Conservation (phyloP, 2,797 vertebrate genomes). For the Girardinus metallicus region DNA sequence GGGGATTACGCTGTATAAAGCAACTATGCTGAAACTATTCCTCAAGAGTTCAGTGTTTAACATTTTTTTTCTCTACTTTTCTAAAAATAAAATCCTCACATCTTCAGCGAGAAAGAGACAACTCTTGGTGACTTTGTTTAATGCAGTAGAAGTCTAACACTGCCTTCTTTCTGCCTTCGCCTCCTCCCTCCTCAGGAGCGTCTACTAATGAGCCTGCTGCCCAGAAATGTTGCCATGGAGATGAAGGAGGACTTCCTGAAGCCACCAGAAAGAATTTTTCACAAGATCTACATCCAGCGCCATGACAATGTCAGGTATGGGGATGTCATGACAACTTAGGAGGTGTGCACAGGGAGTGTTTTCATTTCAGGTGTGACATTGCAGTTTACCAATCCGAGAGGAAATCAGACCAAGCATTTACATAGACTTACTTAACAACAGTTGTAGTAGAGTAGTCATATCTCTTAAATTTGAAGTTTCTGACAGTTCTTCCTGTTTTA, state of each 20-base stretch:
- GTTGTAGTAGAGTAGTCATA: neutral
- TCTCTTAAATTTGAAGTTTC: neutral
- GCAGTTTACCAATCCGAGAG: constrained; percentile 57
- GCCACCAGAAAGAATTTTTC: constrained; percentile 98
- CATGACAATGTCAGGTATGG: constrained; percentile 98
- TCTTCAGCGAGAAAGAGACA: neutral
- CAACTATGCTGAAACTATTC: neutral
- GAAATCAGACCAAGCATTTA: constrained; percentile 40
- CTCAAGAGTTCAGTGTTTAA: neutral
- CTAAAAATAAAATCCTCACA: neutral
- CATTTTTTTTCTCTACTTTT: neutral
- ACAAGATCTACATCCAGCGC: constrained; percentile 99
- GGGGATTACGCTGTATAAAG: neutral
- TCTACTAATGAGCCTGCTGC: constrained; percentile 96
- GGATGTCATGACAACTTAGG: constrained; percentile 68
- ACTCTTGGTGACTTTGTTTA: neutral
- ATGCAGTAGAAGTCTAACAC: constrained; percentile 30
- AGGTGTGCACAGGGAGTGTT: constrained; percentile 25
- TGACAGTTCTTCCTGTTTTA: neutral
- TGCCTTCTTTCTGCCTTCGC: constrained; percentile 22
- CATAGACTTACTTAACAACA: constrained; percentile 14
- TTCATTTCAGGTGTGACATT: constrained; percentile 60
- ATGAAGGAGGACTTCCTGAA: constrained; percentile 99
- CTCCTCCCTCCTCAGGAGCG: constrained; percentile 84
- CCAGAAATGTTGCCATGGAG: constrained; percentile 99